phyloP scores from a whole-genome alignment of 2,797 vertebrate species.

The Babyrousa celebensis region DNA sequence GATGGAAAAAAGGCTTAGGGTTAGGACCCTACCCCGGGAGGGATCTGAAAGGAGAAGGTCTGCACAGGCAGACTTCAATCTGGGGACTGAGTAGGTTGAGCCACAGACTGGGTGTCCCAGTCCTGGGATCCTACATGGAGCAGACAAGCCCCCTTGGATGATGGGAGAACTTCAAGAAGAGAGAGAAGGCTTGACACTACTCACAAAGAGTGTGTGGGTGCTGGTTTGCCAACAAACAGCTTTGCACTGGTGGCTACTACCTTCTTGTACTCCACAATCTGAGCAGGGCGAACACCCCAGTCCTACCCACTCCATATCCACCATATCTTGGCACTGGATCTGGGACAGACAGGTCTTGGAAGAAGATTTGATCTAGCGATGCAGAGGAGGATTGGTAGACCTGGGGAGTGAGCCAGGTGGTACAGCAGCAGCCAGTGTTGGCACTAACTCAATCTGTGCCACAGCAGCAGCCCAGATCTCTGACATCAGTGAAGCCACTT shows the following conservation, averaged over 20 bases:
- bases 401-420: neutral
- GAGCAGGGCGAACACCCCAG: neutral
- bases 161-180: neutral
- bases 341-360: neutral
- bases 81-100: neutral
- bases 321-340: neutral
- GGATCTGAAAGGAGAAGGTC: neutral
- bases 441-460: neutral
- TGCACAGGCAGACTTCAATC: too few species aligned
- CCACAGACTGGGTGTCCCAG: neutral
- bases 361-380: neutral
- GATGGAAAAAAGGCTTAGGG: neutral
- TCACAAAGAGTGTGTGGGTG: neutral
- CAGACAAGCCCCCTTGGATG: neutral
- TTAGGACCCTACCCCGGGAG: neutral
- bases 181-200: neutral
- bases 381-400: neutral
- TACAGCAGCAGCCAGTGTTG: too few species aligned
- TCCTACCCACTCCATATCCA: neutral
- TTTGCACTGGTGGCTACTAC: neutral
- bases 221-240: neutral
- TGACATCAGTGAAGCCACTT: neutral
- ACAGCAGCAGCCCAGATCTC: neutral
- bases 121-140: neutral
- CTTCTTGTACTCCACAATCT: neutral